Base-by-base conservation (phyloP, 2,113 vertebrate genomes). In the Callocephalon fimbriatum region DNA sequence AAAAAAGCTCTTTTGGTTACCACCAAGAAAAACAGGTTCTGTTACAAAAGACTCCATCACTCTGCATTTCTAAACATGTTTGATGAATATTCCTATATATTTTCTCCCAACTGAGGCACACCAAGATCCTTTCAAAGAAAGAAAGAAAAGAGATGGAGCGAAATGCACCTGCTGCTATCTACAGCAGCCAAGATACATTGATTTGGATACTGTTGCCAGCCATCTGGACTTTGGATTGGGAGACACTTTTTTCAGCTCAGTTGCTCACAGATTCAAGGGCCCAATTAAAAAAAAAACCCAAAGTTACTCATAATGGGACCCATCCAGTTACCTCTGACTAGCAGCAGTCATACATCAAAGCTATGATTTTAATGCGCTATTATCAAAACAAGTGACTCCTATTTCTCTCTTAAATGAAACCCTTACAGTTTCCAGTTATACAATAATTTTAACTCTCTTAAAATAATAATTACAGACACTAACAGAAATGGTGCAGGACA, bases 1-100 rank as follows among this genome's bases (percentile, higher is more conserved):
- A 86, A 90, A 93, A 97, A 94, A 83, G 37, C 61, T 96, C 51
- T n/a, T 79, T 67, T 79, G 87, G 47, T 82, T 95, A 59, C 42
- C 56, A 77, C 63, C 42, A 65, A 92, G 58, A 77, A 91, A 88
- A 87, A 58, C 63, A 93, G 29, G 32, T 70, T 94, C 58, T 80
- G 29, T 87, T 93, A 74, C 51, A 92, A 88, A 88, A 90, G n/a
- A 61, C 82, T 92, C 27, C 66, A 90, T n/a, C 56, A 90, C 37
- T 93, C 80, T 81, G 44, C 78, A 73, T 88, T 85, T 95, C 44
- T 86, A 71, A 95, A 86, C 12, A 42, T 83, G 45, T 19, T 40
- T 82, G 15, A 78, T 95, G 31, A 96, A 93, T 73, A 94, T 70
- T 87, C 40, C 38, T 53, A 54, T 11, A 9, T 70, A 94, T 77